phyloP scores from a whole-genome alignment of 2,113 vertebrate species.

The Paramisgurnus dabryanus region DNA sequence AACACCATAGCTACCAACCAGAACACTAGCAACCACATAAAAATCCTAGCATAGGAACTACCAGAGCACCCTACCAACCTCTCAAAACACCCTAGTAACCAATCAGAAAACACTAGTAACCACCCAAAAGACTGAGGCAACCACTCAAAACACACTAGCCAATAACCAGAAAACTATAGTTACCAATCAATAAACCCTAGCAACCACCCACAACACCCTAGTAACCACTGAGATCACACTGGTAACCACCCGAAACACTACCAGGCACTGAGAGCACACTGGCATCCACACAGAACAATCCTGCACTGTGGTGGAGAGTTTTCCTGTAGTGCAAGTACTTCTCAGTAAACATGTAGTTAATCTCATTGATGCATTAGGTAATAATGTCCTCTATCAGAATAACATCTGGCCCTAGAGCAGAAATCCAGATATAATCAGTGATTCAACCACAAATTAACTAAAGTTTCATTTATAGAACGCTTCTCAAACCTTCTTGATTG shows the following conservation, averaged over 20 bases:
- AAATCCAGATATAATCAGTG: not conserved
- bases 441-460: not conserved
- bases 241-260: not conserved
- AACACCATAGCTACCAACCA: no score
- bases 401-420: not conserved
- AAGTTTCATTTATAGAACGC: conserved; percentile 20
- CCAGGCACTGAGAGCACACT: not conserved
- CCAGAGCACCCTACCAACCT: no score
- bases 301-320: not conserved
- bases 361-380: not conserved
- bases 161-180: no score
- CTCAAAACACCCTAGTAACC: no score
- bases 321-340: not conserved
- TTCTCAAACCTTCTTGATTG: conserved; percentile 35
- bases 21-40: no score
- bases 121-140: no score
- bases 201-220: no score
- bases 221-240: no score
- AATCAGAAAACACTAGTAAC: no score
- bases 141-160: no score
- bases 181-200: no score
- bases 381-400: not conserved
- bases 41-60: no score
- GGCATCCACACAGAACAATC: not conserved
- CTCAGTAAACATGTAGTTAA: not conserved